Evolutionary conservation across 1,140 invertebrate genomes (phyloP).

Genomic region (Contarinia nasturtii): DNA sequence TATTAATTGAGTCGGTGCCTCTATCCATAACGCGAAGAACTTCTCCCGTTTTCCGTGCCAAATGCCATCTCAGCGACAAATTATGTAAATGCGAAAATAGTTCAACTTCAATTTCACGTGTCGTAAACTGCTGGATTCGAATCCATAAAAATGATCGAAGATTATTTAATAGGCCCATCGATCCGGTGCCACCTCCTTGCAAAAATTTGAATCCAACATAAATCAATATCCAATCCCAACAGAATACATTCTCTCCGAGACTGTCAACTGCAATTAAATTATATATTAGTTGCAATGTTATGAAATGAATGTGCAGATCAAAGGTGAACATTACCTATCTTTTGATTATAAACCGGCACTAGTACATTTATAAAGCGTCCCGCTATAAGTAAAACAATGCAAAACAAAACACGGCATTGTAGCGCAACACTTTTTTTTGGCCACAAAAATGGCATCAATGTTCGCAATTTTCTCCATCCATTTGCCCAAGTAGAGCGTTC

Average conservation of each 20-base stretch:
- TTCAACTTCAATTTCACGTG: conserved; percentile 70
- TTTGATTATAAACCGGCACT: conserved; percentile 84
- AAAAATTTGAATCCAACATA: conserved; percentile 80
- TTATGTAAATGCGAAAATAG: conserved; percentile 74
- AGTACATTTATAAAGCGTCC: conserved; percentile 84
- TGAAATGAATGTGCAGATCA: background rate
- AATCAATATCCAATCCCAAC: conserved; percentile 77
- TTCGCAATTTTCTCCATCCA: conserved; percentile 55
- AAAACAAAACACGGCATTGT: conserved; percentile 69
- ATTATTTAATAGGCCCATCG: conserved; percentile 87
- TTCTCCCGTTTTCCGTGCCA: conserved; percentile 86
- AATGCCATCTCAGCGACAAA: conserved; percentile 74
- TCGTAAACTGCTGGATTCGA: conserved; percentile 85
- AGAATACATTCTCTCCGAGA: conserved; percentile 41
- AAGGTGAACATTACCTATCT: conserved; percentile 38
- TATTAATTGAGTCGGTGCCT: conserved; percentile 88
- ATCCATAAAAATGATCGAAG: conserved; percentile 86
- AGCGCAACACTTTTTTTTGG: conserved; percentile 59
- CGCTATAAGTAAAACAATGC: conserved; percentile 51
- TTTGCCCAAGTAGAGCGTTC: conserved; percentile 61
- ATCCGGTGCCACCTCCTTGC: conserved; percentile 76
- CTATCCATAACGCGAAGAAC: conserved; percentile 86
- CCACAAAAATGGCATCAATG: conserved; percentile 84
- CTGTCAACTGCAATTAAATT: conserved; percentile 49
- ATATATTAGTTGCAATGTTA: background rate